Evolutionary conservation across 2,888 invertebrate species (phyloP), one percentile per base, ranked within the genome.

Genomic region (Tupiocoris notatus): DNA sequence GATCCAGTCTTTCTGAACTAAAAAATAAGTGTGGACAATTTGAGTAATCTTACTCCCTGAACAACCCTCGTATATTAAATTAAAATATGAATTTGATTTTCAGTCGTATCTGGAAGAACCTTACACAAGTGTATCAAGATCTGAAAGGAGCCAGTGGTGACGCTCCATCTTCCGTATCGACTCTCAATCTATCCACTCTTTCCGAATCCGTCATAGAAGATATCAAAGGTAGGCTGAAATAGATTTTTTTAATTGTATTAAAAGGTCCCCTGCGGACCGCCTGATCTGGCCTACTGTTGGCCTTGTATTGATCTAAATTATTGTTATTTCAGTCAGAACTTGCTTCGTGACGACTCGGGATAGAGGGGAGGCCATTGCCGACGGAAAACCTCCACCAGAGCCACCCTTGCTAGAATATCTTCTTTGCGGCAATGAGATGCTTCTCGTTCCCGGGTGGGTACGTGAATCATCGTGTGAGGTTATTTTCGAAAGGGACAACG

Each of bases 391-490:
- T 86, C 77, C 77, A 16, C 76, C 76, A 6, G 78, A 77, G 65
- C 81, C 89, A 65, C 90, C 90, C 0, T 86, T 88, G 79, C 88
- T 92, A 0, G 86, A 88, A 71, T 92, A 94, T 85, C 88, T 88
- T 0, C 85, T 93, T 70, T 86, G 88, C 78, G 89, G 90, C 77
- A 87, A 88, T 17, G 83, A 83, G 79, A 86, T 88, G 12, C 85
- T 94, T 21, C 85, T 84, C 57, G 87, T 94, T 78, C 87, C 89
- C 23, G 90, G 94, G 17, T 86, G 86, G 79, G 85, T 93, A 0
- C 88, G 97, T 57, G 96, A 96, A 85, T 88, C 89, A 22, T 90
- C 91, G 0, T 92, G 90, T 81, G 97, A 97, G 87, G 85, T 92
- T 63, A 85, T 97, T 82, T 97, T 96, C 86, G 90, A 91, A 81